Conservation (phyloP, 2,888 invertebrate species). For the Meteorus colon region DNA sequence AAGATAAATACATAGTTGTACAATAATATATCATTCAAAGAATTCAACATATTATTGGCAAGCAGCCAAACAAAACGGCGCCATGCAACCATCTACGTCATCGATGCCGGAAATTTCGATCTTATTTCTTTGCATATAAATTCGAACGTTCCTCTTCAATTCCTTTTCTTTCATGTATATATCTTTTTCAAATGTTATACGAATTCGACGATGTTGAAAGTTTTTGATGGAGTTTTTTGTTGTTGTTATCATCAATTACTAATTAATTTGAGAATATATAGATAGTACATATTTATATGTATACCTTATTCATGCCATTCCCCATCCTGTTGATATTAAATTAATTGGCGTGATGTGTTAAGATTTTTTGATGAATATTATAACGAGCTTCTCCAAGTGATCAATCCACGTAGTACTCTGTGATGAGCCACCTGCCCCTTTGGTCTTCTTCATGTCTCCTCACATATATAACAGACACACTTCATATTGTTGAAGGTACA, state of each 20-base stretch:
- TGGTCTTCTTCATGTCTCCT: slow-evolving; percentile 16
- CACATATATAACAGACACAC: slow-evolving; percentile 24
- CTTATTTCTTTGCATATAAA: neutral
- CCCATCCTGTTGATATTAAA: slow-evolving; percentile 78
- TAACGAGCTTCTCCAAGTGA: slow-evolving; percentile 35
- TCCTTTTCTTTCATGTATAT: neutral
- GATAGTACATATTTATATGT: slow-evolving; percentile 25
- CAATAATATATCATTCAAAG: slow-evolving; percentile 23
- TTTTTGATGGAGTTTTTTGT: neutral
- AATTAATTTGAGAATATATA: slow-evolving; percentile 32
- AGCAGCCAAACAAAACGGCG: slow-evolving; percentile 51
- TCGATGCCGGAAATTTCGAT: slow-evolving; percentile 18
- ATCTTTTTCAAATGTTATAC: neutral
- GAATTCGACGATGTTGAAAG: neutral
- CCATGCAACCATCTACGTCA: slow-evolving; percentile 44
- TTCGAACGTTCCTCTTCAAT: neutral
- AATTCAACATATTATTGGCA: slow-evolving; percentile 46
- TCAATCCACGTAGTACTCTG: slow-evolving; percentile 37
- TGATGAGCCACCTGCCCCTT: slow-evolving; percentile 28
- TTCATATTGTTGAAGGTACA: slow-evolving; percentile 16
- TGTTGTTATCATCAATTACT: neutral
- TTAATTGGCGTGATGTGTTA: slow-evolving; percentile 18
- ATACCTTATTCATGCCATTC: slow-evolving; percentile 93
- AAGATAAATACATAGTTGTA: neutral
- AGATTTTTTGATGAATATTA: slow-evolving; percentile 19